Conservation (phyloP, 2,797 vertebrate genomes). For the Gadopsis marmoratus region DNA sequence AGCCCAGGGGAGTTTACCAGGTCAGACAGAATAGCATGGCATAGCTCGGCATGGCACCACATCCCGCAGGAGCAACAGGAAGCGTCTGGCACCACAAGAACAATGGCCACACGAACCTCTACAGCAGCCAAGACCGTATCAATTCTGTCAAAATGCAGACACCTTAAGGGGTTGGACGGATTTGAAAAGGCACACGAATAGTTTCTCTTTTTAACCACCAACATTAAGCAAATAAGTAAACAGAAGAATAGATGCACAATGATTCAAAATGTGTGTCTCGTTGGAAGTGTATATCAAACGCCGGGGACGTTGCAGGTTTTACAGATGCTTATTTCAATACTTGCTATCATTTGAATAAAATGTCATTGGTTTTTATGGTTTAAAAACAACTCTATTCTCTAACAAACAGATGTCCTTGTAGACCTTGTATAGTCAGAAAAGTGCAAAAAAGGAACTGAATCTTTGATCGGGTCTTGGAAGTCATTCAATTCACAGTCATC, state of each 20-base stretch:
- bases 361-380: not conserved
- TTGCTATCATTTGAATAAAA: not conserved
- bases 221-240: not conserved
- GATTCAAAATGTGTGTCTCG: too few relatives aligned
- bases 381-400: conserved; percentile 13
- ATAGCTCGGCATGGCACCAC: conserved; percentile 42
- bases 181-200: not conserved
- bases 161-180: conserved; percentile 22
- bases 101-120: conserved; percentile 28
- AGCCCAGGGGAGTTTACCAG: conserved; percentile 42
- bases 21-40: conserved; percentile 56
- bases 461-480: conserved; percentile 81
- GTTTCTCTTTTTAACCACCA: not conserved
- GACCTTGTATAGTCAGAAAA: conserved; percentile 47
- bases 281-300: not conserved
- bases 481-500: conserved; percentile 75
- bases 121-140: conserved; percentile 4
- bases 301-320: not conserved
- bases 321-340: not conserved
- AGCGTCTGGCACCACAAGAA: conserved; percentile 47
- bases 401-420: conserved; percentile 45
- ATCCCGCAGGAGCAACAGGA: conserved; percentile 55
- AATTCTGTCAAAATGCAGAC: conserved; percentile 26
- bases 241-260: not conserved
- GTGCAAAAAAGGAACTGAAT: conserved; percentile 49